These are phyloP conservation scores for Struthio camelus DNA, from an alignment of 2,113 vertebrate species.

Conservation along the genomic window DNA sequence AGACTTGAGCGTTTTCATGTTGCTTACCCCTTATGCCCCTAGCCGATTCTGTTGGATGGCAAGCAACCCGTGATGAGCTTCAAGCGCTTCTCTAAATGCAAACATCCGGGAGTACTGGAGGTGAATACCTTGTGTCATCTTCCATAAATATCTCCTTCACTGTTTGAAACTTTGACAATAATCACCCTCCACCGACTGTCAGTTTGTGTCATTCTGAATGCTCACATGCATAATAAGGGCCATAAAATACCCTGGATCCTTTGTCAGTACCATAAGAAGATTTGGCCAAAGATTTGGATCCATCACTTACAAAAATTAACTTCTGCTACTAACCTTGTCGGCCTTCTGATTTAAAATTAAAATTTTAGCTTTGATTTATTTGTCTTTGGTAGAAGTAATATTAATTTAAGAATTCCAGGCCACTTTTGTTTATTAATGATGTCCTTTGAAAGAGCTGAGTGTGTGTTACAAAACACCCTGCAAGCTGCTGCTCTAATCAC, in stretches of 20 bases:
- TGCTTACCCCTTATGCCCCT: background rate
- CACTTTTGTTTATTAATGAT: background rate
- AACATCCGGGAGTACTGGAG: accelerated
- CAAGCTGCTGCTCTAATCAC: background rate
- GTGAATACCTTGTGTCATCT: accelerated
- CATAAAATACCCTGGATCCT: background rate
- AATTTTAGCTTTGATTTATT: background rate
- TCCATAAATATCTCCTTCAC: background rate
- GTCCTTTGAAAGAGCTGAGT: background rate
- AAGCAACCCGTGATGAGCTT: accelerated
- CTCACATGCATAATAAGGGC: accelerated
- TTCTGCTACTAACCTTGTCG: background rate
- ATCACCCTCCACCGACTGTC: background rate
- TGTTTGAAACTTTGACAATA: accelerated
- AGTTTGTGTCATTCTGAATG: background rate
- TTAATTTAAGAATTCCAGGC: background rate
- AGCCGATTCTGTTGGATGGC: accelerated
- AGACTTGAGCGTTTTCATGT: background rate
- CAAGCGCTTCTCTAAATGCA: accelerated
- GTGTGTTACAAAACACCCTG: background rate
- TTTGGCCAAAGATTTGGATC: background rate
- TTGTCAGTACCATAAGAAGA: accelerated
- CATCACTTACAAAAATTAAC: background rate
- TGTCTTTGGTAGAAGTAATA: background rate
- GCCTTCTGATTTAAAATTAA: background rate